Base-by-base conservation (phyloP, 2,113 vertebrate genomes). In the Trinectes maculatus region DNA sequence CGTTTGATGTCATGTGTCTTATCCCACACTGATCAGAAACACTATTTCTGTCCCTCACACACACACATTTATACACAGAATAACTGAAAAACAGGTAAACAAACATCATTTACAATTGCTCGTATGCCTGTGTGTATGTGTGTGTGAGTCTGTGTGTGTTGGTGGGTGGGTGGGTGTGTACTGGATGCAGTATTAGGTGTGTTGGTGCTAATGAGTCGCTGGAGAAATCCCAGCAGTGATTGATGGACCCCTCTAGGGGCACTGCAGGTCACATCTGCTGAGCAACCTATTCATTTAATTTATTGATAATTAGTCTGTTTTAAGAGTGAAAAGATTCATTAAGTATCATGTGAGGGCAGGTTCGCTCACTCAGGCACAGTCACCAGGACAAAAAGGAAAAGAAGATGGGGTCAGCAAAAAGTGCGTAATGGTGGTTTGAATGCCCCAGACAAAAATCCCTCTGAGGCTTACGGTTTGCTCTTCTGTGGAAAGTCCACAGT, bases 1-100 rank as follows among this genome's bases (percentile, higher is more conserved):
- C 44, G 24, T 29, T 3, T 31, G 70, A 79, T 31, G 51, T 62
- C 26, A 26, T 7, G 8, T 11, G 8, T 67, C 31, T 31, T 46
- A 85, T 89, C 80, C 74, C 77, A 85, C 74, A 52, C 74, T 76
- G 83, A 87, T 84, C 86, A 78, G 13, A 68, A 28, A 25, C 11
- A n/a, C 44, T 18, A 12, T 19, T 24, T 29, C n/a, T 36, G 2
- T 40, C 13, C 15, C 24, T 21, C 19, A 6, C 36, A 39, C 31
- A 60, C 48, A 52, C 2, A 48, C 3, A 48, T 16, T 2, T 16
- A 25, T 16, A 24, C 22, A 46, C 1, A n/a, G n/a, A n/a, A n/a
- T n/a, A n/a, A n/a, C n/a, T n/a, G n/a, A n/a, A n/a, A n/a, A n/a
- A n/a, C n/a, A n/a, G n/a, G n/a, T n/a, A 46, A 12, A 36, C 9